These are phyloP conservation scores for Drosophila azteca DNA, from an alignment of 1,140 invertebrate species.

Conservation along the genomic window DNA sequence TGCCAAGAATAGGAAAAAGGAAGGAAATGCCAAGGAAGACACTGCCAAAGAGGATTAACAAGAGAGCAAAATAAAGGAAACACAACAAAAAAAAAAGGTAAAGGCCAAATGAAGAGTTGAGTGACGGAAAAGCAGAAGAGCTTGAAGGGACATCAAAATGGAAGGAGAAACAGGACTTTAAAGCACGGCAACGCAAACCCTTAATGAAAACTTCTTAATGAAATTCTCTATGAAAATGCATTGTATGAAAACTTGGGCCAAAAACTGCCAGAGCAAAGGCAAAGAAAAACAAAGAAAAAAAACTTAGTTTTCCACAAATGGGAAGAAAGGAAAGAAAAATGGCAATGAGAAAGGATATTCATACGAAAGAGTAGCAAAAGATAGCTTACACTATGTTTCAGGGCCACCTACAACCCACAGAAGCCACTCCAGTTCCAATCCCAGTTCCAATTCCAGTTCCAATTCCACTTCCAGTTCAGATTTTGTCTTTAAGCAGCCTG, in stretches of 20 bases:
- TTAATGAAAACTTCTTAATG: constrained; percentile 2
- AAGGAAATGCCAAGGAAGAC: constrained; percentile 9
- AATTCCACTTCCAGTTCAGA: too few relatives aligned
- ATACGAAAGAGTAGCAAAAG: too few relatives aligned
- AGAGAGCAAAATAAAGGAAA: constrained; percentile 11
- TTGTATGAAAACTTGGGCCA: neutral
- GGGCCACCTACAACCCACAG: too few relatives aligned
- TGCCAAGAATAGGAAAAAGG: neutral
- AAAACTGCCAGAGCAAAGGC: neutral
- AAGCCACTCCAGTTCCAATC: too few relatives aligned
- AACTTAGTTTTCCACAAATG: neutral
- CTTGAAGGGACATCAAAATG: neutral
- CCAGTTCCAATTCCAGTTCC: too few relatives aligned
- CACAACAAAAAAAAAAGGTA: neutral
- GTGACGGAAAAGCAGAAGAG: neutral
- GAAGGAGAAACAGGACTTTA: neutral
- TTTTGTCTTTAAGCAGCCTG: too few relatives aligned
- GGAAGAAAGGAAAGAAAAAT: too few relatives aligned
- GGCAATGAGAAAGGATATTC: too few relatives aligned
- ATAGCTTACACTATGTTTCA: too few relatives aligned
- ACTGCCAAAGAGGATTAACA: constrained; percentile 39
- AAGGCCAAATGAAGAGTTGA: constrained; percentile 1
- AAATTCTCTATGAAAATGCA: constrained; percentile 15
- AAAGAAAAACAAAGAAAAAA: constrained; percentile 35
- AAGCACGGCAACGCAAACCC: constrained; percentile 18